A percentile compares a stretch with the other conserved stretches of the same genome.
Evolutionary conservation across 2,888 invertebrate species (phyloP).

Genomic region (Drosophila basisetae): DNA sequence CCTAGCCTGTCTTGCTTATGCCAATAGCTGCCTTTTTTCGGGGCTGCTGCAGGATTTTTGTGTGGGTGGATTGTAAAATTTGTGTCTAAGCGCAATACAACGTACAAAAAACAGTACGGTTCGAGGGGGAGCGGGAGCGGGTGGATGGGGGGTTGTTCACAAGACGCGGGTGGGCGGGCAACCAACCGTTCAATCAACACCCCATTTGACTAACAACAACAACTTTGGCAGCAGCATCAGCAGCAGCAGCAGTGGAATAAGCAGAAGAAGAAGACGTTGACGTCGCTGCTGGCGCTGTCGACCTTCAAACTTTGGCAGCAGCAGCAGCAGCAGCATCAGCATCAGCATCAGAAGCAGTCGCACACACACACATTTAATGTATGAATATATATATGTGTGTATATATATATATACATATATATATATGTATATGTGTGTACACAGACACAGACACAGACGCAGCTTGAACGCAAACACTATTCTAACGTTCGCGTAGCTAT

Average conservation of each 20-base stretch:
- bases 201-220: constrained; percentile 76
- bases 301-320: constrained; percentile 60
- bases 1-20: not conserved
- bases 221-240: constrained; percentile 36
- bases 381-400: not conserved
- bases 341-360: constrained; percentile 15
- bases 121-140: not conserved
- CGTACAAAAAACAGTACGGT: constrained; percentile 21
- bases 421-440: not conserved
- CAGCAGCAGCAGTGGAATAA: constrained; percentile 14
- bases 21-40: constrained; percentile 25
- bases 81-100: constrained; percentile 78
- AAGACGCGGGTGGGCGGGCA: constrained; percentile 33
- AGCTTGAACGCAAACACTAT: constrained; percentile 71
- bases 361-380: constrained; percentile 22
- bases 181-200: constrained; percentile 81
- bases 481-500: constrained; percentile 80
- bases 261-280: constrained; percentile 22
- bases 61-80: constrained; percentile 72
- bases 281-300: constrained; percentile 46
- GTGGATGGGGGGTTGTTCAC: not conserved
- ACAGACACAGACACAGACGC: constrained; percentile 15
- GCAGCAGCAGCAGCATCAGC: constrained; percentile 27
- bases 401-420: not conserved
- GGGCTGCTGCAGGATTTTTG: constrained; percentile 24